Conservation (phyloP, 2,113 vertebrate species). For the Anolis carolinensis region DNA sequence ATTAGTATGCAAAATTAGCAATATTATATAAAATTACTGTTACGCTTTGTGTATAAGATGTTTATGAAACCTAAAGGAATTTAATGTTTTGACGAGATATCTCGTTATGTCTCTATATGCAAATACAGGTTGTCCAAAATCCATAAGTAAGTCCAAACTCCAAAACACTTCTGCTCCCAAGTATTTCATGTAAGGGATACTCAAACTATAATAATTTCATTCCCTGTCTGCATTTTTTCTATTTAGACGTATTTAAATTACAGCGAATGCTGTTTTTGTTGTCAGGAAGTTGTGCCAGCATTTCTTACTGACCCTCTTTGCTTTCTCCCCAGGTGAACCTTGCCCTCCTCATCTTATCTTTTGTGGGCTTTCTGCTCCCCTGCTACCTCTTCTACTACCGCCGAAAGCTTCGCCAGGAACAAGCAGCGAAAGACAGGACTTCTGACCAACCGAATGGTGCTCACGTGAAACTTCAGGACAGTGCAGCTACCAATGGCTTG, state of each 20-base stretch:
- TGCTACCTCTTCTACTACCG: conserved; percentile 83
- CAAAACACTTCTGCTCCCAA: no score
- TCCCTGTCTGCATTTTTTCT: background rate
- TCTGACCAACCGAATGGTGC: conserved; percentile 38
- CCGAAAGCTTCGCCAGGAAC: conserved; percentile 63
- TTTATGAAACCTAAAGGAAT: no score
- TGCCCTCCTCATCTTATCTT: conserved; percentile 78
- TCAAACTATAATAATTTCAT: background rate
- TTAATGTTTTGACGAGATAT: no score
- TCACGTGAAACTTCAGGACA: background rate
- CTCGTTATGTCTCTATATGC: no score
- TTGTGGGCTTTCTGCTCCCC: conserved; percentile 84
- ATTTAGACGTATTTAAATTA: background rate
- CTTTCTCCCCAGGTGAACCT: conserved; percentile 60
- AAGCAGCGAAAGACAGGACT: conserved; percentile 39
- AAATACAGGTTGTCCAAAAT: no score
- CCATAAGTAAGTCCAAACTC: no score
- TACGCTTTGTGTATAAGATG: no score
- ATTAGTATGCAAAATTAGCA: no score
- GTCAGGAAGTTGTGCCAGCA: background rate
- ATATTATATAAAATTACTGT: no score
- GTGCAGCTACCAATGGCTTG: background rate
- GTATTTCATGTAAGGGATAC: no score
- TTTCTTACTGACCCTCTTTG: background rate
- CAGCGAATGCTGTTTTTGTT: background rate